Evolutionary conservation across 1,140 invertebrate species (phyloP).

Genomic region (Cotesia chilonis): DNA sequence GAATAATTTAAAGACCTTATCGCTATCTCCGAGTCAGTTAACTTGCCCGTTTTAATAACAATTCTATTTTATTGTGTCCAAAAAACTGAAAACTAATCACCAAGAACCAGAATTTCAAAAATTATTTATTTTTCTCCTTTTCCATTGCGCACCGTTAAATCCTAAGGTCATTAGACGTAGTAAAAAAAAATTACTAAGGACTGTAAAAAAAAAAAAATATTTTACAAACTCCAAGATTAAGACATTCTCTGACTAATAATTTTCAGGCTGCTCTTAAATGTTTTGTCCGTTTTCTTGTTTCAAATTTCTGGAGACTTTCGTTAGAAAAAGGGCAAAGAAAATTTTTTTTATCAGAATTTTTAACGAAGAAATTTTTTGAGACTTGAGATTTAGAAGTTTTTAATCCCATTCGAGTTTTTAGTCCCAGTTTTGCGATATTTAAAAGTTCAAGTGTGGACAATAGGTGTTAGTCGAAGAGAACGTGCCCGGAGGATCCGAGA

Average conservation of each 20-base stretch:
- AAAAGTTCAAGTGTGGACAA: constrained; percentile 48
- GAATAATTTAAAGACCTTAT: constrained; percentile 46
- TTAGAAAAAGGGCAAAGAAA: not conserved
- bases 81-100: too few relatives aligned
- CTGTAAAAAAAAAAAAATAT: constrained; percentile 11
- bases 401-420: too few relatives aligned
- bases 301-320: not conserved
- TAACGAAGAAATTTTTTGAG: not conserved
- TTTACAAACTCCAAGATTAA: constrained; percentile 52
- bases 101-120: too few relatives aligned
- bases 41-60: too few relatives aligned
- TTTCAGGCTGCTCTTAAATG: constrained; percentile 53
- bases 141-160: not conserved
- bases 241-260: constrained; percentile 63
- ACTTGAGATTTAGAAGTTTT: too few relatives aligned
- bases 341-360: not conserved
- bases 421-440: not conserved
- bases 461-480: constrained; percentile 53
- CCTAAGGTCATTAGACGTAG: constrained; percentile 2
- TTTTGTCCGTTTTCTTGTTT: constrained; percentile 49
- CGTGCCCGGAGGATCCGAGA: constrained; percentile 55
- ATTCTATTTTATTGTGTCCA: too few relatives aligned
- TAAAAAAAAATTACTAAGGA: constrained; percentile 20
- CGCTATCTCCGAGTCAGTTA: too few relatives aligned
- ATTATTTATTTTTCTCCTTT: too few relatives aligned